A percentile compares a stretch with the other conserved stretches of the same genome.
These are phyloP conservation scores for Rhea pennata DNA, from an alignment of 2,113 vertebrate species.

Conservation along the genomic window DNA sequence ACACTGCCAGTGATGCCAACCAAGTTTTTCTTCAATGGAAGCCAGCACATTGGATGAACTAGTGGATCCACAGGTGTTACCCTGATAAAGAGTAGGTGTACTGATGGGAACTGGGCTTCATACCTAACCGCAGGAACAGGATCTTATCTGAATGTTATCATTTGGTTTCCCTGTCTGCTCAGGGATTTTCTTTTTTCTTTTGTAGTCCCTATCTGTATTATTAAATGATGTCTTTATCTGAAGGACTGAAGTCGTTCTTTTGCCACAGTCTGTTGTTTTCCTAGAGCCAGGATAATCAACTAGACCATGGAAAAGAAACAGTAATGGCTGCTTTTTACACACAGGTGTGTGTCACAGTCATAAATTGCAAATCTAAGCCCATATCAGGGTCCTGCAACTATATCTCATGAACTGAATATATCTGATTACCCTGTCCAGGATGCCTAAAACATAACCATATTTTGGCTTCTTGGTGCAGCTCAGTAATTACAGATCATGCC, in stretches of 20 bases:
- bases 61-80: not conserved
- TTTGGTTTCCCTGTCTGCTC: not conserved
- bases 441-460: not conserved
- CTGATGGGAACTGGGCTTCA: not conserved
- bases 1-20: fast-evolving
- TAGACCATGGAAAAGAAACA: not conserved
- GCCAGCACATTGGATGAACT: not conserved
- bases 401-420: not conserved
- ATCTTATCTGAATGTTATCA: not conserved
- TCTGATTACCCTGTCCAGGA: not conserved
- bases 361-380: not conserved
- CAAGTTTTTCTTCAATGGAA: not conserved
- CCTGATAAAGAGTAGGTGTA: not conserved
- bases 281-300: not conserved
- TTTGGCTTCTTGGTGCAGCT: not conserved
- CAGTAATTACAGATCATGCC: not conserved
- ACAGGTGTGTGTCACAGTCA: not conserved
- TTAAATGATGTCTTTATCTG: not conserved
- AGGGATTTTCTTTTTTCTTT: not conserved
- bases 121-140: not conserved
- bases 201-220: not conserved
- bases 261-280: not conserved
- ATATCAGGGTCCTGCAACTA: not conserved
- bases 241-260: not conserved
- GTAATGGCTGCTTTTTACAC: not conserved